These are phyloP conservation scores for Scylla paramamosain DNA, from an alignment of 1,140 invertebrate species.

Conservation along the genomic window DNA sequence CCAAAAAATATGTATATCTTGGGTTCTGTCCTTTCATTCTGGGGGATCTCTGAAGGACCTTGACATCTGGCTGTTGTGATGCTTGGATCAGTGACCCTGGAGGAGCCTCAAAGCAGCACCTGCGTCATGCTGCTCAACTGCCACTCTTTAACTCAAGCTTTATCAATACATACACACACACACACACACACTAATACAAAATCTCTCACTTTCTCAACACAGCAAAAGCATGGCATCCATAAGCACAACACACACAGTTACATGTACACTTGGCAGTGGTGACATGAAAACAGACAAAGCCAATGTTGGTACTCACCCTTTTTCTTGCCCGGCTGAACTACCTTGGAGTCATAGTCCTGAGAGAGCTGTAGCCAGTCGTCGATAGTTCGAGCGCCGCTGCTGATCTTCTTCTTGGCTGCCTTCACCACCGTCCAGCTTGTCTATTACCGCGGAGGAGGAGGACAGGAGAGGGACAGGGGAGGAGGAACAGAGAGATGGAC, in stretches of 20 bases:
- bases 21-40: too few relatives aligned
- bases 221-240: too few relatives aligned
- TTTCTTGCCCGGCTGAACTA: slow-evolving; percentile 90
- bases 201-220: too few relatives aligned
- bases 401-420: slow-evolving; percentile 82
- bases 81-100: too few relatives aligned
- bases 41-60: too few relatives aligned
- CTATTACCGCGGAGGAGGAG: slow-evolving; percentile 82
- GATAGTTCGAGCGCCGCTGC: slow-evolving; percentile 84
- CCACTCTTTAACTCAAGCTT: too few relatives aligned
- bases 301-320: slow-evolving; percentile 83
- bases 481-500: background rate
- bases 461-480: slow-evolving; percentile 76
- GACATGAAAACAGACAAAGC: background rate
- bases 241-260: background rate
- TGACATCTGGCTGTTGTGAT: too few relatives aligned
- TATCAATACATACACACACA: too few relatives aligned
- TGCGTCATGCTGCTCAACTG: too few relatives aligned
- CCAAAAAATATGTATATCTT: too few relatives aligned
- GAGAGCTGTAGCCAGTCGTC: slow-evolving; percentile 94
- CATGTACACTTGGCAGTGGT: background rate
- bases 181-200: too few relatives aligned
- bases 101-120: too few relatives aligned
- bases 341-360: slow-evolving; percentile 85
- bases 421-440: slow-evolving; percentile 91